A percentile compares a stretch with the other conserved stretches of the same genome.
phyloP scores from a whole-genome alignment of 2,113 vertebrate genomes.

The Lathamus discolor region DNA sequence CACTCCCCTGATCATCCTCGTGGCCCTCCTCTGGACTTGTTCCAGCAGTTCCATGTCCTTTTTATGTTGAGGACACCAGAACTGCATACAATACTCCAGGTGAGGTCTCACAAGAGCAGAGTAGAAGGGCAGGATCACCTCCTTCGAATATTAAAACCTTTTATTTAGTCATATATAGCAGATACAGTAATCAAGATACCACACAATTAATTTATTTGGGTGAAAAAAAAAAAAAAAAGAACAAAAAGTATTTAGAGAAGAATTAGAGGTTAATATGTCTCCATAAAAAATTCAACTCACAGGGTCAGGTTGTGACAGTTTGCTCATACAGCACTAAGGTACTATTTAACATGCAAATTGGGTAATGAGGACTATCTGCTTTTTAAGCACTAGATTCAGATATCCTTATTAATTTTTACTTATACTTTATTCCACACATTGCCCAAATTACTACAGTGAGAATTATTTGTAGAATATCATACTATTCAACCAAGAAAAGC shows the following conservation, averaged over 20 bases:
- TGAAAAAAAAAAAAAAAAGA: neutral
- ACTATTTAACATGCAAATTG: neutral
- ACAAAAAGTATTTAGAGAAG: neutral
- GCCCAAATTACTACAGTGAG: neutral
- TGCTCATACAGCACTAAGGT: neutral
- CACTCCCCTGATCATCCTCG: too few relatives aligned
- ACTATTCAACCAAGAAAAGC: neutral
- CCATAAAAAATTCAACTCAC: neutral
- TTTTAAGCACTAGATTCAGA: neutral
- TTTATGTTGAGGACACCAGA: too few relatives aligned
- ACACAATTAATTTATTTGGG: neutral
- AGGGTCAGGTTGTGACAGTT: neutral
- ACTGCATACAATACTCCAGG: too few relatives aligned
- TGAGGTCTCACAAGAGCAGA: too few relatives aligned
- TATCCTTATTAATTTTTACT: neutral
- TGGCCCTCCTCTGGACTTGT: too few relatives aligned
- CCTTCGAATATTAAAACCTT: constrained; percentile 3
- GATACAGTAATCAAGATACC: neutral
- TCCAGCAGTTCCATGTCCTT: too few relatives aligned
- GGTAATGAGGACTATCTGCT: neutral
- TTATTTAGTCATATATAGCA: constrained; percentile 5
- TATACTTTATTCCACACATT: neutral
- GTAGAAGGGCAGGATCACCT: too few relatives aligned
- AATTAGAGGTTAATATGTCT: neutral
- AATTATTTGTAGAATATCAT: neutral